A percentile compares a stretch with the other conserved stretches of the same genome.
phyloP scores from a whole-genome alignment of 2,113 vertebrate species.

The Zosterops japonicus region DNA sequence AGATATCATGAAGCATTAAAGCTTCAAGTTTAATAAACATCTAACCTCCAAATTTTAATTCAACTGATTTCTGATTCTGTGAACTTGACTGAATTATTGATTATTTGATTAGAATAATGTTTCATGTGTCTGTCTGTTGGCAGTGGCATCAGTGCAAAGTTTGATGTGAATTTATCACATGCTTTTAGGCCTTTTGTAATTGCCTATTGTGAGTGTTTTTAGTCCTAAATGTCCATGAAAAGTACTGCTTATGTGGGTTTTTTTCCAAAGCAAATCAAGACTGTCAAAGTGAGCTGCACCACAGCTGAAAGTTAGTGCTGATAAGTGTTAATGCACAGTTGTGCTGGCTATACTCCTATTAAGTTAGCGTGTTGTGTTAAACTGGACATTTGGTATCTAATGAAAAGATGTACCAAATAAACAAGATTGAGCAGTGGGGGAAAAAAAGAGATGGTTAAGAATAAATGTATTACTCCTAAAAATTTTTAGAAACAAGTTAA shows the following conservation, averaged over 20 bases:
- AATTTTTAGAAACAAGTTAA: neutral
- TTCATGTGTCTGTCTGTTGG: neutral
- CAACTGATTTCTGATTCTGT: neutral
- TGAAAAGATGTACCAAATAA: neutral
- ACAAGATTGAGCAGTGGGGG: accelerated
- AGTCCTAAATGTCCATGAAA: neutral
- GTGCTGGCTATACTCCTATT: neutral
- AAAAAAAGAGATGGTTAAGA: neutral
- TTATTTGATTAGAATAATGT: neutral
- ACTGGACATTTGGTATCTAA: neutral
- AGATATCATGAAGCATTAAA: neutral
- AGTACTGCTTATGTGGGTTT: neutral
- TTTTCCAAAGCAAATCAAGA: neutral
- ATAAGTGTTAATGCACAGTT: neutral
- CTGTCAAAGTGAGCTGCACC: neutral
- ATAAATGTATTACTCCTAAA: neutral
- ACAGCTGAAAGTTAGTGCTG: neutral
- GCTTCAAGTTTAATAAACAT: neutral
- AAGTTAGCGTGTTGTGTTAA: neutral
- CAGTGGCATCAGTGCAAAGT: accelerated
- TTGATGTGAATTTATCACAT: neutral
- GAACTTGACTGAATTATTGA: neutral
- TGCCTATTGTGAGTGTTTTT: neutral
- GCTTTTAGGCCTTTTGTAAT: neutral
- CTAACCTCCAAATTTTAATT: neutral